Evolutionary conservation across 2,113 vertebrate species (phyloP).

Genomic region (Ailurus styani): DNA sequence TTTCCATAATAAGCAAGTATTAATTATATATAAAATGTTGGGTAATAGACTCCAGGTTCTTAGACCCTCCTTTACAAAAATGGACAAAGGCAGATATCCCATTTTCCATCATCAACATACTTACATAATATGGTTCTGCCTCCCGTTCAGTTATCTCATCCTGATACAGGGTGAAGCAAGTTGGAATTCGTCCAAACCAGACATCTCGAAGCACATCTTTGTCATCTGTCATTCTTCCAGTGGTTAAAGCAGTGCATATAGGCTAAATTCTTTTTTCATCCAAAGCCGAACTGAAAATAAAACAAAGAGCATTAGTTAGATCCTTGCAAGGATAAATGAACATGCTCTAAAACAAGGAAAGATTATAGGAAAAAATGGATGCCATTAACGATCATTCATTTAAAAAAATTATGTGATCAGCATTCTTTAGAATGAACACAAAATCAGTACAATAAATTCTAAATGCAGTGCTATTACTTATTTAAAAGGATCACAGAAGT

Average conservation of each 20-base stretch:
- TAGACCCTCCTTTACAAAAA: constrained; percentile 58
- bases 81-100: not conserved
- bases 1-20: not conserved
- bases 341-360: not conserved
- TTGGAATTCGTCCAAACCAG: constrained; percentile 97
- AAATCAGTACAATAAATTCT: constrained; percentile 8
- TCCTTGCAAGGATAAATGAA: not conserved
- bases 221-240: constrained; percentile 98
- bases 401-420: not conserved
- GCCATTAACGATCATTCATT: not conserved
- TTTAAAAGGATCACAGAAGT: not conserved
- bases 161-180: constrained; percentile 95
- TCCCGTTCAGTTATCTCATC: constrained; percentile 96
- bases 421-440: not conserved
- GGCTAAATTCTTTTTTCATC: constrained; percentile 73
- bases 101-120: constrained; percentile 66
- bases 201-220: constrained; percentile 98
- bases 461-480: not conserved
- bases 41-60: not conserved
- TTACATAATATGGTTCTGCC: constrained; percentile 97
- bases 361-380: constrained; percentile 29
- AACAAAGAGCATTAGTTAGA: constrained; percentile 20
- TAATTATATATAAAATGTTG: not conserved
- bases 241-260: constrained; percentile 88
- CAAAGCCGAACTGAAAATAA: constrained; percentile 69